Evolutionary conservation across 2,113 vertebrate genomes (phyloP).

Genomic region (Rhinolophus ferrumequinum): DNA sequence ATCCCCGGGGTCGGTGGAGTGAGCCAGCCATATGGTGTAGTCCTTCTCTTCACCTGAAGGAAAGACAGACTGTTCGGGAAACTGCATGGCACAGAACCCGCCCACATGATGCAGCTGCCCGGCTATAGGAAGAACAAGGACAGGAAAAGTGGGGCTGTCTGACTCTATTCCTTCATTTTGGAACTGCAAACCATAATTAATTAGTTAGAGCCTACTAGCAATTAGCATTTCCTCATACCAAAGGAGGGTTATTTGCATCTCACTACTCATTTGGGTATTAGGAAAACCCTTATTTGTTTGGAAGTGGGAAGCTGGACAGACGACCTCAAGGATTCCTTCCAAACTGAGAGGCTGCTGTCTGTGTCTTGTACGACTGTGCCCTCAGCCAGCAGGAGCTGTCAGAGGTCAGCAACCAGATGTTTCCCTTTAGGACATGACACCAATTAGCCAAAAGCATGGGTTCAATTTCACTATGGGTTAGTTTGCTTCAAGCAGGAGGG

Average conservation of each 20-base stretch:
- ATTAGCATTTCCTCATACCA: background rate
- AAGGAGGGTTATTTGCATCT: background rate
- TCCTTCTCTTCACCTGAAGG: slow-evolving; percentile 89
- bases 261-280: background rate
- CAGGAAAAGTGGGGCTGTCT: background rate
- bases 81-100: background rate
- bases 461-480: background rate
- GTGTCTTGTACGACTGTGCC: too few species aligned
- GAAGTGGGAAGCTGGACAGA: background rate
- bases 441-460: background rate
- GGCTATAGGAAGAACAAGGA: background rate
- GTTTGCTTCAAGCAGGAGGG: background rate
- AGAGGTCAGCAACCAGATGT: background rate
- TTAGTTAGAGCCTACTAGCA: background rate
- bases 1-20: slow-evolving; percentile 90
- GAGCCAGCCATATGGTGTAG: slow-evolving; percentile 94
- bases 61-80: slow-evolving; percentile 42
- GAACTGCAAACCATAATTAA: background rate
- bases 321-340: background rate
- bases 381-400: background rate
- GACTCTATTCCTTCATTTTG: background rate
- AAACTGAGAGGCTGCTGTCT: background rate
- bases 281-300: background rate
- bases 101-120: background rate
- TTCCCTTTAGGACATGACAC: background rate